Percentiles rank a stretch among this genome's conserved stretches.
phyloP scores from a whole-genome alignment of 2,888 invertebrate genomes.

The Orthosia gothica region DNA sequence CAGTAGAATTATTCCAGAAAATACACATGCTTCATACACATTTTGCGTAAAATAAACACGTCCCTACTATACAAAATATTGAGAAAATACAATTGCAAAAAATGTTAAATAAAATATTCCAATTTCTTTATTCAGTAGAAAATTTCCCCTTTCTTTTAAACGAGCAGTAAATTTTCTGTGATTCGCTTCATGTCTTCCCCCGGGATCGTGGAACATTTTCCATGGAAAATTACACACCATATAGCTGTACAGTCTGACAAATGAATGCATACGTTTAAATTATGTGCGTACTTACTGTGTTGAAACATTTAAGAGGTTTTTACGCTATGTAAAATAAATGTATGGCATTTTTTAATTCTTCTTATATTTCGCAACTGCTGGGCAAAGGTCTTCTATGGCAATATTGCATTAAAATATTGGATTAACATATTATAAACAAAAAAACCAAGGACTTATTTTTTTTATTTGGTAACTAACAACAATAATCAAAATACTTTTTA shows the following conservation, averaged over 20 bases:
- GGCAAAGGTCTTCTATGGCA: too few species aligned
- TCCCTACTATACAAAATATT: not conserved
- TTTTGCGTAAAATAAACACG: not conserved
- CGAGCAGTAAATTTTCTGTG: slow-evolving; percentile 35
- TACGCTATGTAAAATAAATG: not conserved
- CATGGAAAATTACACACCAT: slow-evolving; percentile 28
- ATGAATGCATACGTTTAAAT: slow-evolving; percentile 30
- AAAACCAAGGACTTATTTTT: too few species aligned
- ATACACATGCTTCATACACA: not conserved
- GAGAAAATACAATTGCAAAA: slow-evolving; percentile 15
- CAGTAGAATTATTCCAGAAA: not conserved
- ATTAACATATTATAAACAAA: too few species aligned
- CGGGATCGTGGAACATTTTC: slow-evolving; percentile 22
- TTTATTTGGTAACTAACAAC: too few species aligned
- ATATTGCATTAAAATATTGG: too few species aligned
- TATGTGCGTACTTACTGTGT: not conserved
- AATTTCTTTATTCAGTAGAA: slow-evolving; percentile 18
- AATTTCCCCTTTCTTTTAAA: slow-evolving; percentile 18
- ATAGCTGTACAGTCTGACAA: not conserved
- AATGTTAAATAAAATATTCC: not conserved
- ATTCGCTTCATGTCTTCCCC: slow-evolving; percentile 23
- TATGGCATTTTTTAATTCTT: too few species aligned
- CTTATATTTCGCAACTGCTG: too few species aligned
- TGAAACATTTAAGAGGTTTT: slow-evolving; percentile 11
- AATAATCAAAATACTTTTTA: too few species aligned